Evolutionary conservation across 2,113 vertebrate species (phyloP).

Genomic region (Nibea coibor): DNA sequence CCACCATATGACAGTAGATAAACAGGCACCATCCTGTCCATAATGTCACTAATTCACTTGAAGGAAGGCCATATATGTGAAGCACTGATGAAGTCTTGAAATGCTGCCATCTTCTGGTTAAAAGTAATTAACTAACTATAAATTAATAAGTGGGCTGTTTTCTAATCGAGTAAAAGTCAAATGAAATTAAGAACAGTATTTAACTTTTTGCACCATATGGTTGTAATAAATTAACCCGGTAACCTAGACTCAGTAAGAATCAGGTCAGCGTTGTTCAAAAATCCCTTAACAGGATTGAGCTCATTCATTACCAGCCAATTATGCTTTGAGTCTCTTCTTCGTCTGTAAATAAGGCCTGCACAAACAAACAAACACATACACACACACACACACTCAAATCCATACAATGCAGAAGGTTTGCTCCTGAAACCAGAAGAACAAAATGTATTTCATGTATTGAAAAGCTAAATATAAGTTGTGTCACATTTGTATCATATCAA

Average conservation of each 20-base stretch:
- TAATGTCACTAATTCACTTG: not conserved
- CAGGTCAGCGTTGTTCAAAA: conserved; percentile 20
- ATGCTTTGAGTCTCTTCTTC: not conserved
- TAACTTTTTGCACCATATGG: not conserved
- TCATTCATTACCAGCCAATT: conserved; percentile 6
- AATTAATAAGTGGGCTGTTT: not conserved
- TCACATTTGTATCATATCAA: no score
- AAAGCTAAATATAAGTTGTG: no score
- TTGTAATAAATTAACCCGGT: not conserved
- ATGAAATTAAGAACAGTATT: not conserved
- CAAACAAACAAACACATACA: no score
- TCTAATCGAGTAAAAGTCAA: not conserved
- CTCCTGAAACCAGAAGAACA: no score
- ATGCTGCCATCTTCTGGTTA: conserved; percentile 53
- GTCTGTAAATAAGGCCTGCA: no score
- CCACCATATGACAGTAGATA: not conserved
- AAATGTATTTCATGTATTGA: no score
- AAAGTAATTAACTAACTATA: not conserved
- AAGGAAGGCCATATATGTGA: not conserved
- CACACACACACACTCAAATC: no score
- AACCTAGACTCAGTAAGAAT: conserved; percentile 20
- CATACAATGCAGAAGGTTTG: no score
- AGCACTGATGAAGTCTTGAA: not conserved
- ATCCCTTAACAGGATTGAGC: conserved; percentile 38
- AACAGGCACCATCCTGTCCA: not conserved